These are phyloP conservation scores for Prunella himalayana DNA, from an alignment of 2,113 vertebrate genomes.

Conservation along the genomic window DNA sequence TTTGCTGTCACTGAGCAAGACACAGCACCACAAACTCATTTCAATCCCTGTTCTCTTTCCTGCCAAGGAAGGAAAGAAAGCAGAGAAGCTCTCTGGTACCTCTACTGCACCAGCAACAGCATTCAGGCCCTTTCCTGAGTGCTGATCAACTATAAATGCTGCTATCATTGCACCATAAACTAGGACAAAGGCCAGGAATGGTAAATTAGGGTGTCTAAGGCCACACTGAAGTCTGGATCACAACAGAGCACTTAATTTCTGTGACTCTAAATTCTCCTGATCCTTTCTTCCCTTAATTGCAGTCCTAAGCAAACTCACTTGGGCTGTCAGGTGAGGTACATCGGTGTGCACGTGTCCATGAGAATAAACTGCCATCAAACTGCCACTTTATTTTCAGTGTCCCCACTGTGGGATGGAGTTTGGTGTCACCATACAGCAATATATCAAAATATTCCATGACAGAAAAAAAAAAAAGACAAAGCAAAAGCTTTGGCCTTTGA, in stretches of 20 bases:
- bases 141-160: neutral
- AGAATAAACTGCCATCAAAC: neutral
- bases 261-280: neutral
- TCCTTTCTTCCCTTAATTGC: neutral
- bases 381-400: neutral
- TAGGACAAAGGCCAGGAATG: neutral
- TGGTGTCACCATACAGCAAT: neutral
- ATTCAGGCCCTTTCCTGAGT: neutral
- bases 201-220: neutral
- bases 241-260: neutral
- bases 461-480: neutral
- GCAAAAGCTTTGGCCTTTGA: neutral
- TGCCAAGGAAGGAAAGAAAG: neutral
- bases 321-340: neutral
- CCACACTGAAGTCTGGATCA: neutral
- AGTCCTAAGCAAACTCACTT: neutral
- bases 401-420: neutral
- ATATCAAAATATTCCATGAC: neutral
- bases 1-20: neutral
- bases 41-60: neutral
- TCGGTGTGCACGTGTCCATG: accelerated
- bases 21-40: neutral
- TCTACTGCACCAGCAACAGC: neutral
- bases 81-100: neutral
- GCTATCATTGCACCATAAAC: neutral